Evolutionary conservation across 1,140 invertebrate species (phyloP).

Genomic region (Dendrolimus kikuchii): DNA sequence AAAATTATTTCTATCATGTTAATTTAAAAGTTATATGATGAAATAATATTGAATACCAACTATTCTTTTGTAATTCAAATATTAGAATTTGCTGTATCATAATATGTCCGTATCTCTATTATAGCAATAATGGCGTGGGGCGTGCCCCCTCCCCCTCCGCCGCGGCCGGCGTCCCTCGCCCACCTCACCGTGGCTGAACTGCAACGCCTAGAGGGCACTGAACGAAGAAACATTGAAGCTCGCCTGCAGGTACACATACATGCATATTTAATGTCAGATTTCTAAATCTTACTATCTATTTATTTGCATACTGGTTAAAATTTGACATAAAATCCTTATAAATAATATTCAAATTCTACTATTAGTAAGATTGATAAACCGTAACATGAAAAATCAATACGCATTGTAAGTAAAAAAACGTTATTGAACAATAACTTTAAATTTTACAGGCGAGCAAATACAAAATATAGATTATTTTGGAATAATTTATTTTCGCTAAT

Average conservation of each 20-base stretch:
- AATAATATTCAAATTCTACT: too few relatives aligned
- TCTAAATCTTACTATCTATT: background rate
- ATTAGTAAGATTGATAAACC: too few relatives aligned
- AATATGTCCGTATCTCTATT: slow-evolving; percentile 16
- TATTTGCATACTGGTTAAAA: too few relatives aligned
- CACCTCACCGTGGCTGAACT: slow-evolving; percentile 89
- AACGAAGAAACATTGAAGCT: slow-evolving; percentile 90
- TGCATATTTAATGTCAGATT: background rate
- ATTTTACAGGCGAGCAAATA: too few relatives aligned
- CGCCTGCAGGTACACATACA: slow-evolving; percentile 78
- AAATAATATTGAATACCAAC: background rate
- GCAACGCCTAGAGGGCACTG: slow-evolving; percentile 88
- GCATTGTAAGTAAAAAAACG: too few relatives aligned
- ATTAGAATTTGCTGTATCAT: background rate
- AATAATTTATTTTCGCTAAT: too few relatives aligned
- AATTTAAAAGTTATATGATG: background rate
- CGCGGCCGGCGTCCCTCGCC: slow-evolving; percentile 82
- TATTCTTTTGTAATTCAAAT: background rate
- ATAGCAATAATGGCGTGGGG: slow-evolving; percentile 72
- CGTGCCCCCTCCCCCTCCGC: slow-evolving; percentile 78
- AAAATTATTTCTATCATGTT: too few relatives aligned
- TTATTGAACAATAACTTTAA: too few relatives aligned
- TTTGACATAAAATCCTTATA: too few relatives aligned
- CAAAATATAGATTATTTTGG: too few relatives aligned
- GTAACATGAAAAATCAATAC: too few relatives aligned